Percentiles rank a stretch among this genome's conserved stretches.
Conservation (phyloP, 2,797 vertebrate species). For the Spinibarbus caldwelli region DNA sequence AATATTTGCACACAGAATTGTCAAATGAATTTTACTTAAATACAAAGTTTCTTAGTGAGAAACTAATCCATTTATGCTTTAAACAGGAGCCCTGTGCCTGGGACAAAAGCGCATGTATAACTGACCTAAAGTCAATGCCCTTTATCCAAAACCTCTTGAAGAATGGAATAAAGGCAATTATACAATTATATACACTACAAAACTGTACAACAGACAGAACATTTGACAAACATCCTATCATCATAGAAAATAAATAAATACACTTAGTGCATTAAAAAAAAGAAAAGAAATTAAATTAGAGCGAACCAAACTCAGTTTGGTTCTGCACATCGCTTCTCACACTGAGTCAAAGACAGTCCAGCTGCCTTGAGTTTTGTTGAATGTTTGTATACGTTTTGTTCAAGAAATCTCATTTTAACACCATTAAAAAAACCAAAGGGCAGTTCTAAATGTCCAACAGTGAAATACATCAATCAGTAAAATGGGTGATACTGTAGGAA, state of each 20-base stretch:
- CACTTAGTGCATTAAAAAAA: conserved; percentile 82
- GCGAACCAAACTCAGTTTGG: conserved; percentile 81
- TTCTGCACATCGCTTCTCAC: conserved; percentile 70
- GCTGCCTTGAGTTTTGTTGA: conserved; percentile 74
- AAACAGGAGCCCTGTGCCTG: conserved; percentile 77
- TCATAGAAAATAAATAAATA: conserved; percentile 86
- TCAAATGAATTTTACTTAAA: conserved; percentile 79
- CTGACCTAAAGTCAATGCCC: conserved; percentile 66
- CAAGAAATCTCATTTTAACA: conserved; percentile 55
- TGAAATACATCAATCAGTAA: conserved; percentile 17
- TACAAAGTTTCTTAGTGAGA: conserved; percentile 68
- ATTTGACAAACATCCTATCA: conserved; percentile 76
- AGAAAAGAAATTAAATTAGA: conserved; percentile 77
- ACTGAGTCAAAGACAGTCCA: conserved; percentile 78
- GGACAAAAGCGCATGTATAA: conserved; percentile 76
- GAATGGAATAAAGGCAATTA: conserved; percentile 68
- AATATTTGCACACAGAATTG: conserved; percentile 81
- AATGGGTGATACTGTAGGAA: not conserved
- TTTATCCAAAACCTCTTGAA: conserved; percentile 64
- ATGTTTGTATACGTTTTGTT: conserved; percentile 49
- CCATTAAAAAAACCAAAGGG: conserved; percentile 51
- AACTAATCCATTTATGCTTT: conserved; percentile 64
- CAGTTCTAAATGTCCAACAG: conserved; percentile 30
- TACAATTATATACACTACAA: conserved; percentile 73
- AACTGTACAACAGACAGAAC: conserved; percentile 73